Percentiles rank a stretch among this genome's conserved stretches.
These are phyloP conservation scores for Cydia pomonella DNA, from an alignment of 1,140 invertebrate species.

Conservation along the genomic window DNA sequence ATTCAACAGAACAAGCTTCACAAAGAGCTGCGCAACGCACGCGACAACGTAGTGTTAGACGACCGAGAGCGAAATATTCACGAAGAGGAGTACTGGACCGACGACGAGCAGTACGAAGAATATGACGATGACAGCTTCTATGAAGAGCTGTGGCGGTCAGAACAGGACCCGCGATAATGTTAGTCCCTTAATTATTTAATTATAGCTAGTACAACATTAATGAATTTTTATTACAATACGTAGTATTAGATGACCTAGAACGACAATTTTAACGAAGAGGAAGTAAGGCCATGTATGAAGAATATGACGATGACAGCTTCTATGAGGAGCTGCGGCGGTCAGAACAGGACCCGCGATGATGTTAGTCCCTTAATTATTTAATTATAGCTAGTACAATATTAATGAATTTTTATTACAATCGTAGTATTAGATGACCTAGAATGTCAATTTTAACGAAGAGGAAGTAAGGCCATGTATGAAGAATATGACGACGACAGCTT, in stretches of 20 bases:
- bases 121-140: conserved; percentile 36
- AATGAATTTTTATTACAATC: not conserved
- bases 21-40: conserved; percentile 47
- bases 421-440: conserved; percentile 29
- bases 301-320: conserved; percentile 35
- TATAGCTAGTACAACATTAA: not conserved
- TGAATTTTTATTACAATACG: not conserved
- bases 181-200: conserved; percentile 12
- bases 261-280: conserved; percentile 11
- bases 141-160: conserved; percentile 35
- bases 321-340: conserved; percentile 36
- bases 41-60: conserved; percentile 14
- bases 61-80: conserved; percentile 34
- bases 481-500: conserved; percentile 34
- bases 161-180: not conserved
- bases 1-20: conserved; percentile 61
- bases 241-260: conserved; percentile 29
- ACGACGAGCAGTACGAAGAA: conserved; percentile 36
- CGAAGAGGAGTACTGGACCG: conserved; percentile 18
- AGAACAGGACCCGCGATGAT: not conserved
- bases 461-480: conserved; percentile 32
- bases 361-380: not conserved
- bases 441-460: conserved; percentile 23
- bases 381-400: not conserved
- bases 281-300: too few relatives aligned